A percentile compares a stretch with the other conserved stretches of the same genome.
phyloP scores from a whole-genome alignment of 2,888 invertebrate species.

The Megamerina dolium region DNA sequence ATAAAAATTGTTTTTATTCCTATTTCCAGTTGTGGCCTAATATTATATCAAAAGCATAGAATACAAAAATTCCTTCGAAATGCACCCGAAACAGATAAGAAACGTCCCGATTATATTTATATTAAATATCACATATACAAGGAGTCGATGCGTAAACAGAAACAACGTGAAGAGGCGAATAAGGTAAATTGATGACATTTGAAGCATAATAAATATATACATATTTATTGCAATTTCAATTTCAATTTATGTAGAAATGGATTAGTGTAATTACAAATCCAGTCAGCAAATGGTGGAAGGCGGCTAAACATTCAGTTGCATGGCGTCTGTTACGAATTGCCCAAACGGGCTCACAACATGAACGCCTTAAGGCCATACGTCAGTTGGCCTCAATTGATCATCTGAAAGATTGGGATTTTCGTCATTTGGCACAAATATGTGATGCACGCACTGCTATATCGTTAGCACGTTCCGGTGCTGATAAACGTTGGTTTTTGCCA shows the following conservation, averaged over 20 bases:
- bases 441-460: constrained; percentile 71
- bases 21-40: constrained; percentile 39
- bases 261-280: constrained; percentile 48
- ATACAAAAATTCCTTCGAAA: constrained; percentile 43
- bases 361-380: constrained; percentile 60
- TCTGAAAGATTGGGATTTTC: constrained; percentile 63
- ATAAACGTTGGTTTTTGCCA: constrained; percentile 68
- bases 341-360: constrained; percentile 57
- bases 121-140: constrained; percentile 52
- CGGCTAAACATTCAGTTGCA: constrained; percentile 59
- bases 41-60: constrained; percentile 41
- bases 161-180: constrained; percentile 41
- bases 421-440: constrained; percentile 71
- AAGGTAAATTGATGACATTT: constrained; percentile 29
- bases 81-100: constrained; percentile 30
- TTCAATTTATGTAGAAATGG: constrained; percentile 37
- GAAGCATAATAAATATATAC: not conserved
- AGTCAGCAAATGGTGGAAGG: constrained; percentile 56
- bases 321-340: constrained; percentile 63
- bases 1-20: no score
- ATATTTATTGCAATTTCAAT: not conserved
- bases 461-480: constrained; percentile 68
- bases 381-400: constrained; percentile 62
- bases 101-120: constrained; percentile 54
- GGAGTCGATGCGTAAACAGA: constrained; percentile 46